Base-by-base conservation (phyloP, 2,113 vertebrate genomes). In the Zosterops borbonicus region DNA sequence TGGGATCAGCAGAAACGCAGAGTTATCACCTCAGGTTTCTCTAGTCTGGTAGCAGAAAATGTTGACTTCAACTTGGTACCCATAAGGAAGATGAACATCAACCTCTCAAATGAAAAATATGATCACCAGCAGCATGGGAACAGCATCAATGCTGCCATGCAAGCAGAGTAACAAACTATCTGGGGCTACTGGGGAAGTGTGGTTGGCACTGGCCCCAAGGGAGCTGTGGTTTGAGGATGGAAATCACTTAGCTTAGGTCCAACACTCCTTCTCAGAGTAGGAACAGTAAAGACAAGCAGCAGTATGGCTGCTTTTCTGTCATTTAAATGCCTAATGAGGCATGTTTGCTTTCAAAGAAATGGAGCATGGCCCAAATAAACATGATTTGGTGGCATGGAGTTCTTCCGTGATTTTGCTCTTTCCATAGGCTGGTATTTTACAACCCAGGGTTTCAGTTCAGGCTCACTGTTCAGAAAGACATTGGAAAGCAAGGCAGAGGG, bases 401-500 rank as follows among this genome's bases (percentile, higher is more conserved):
- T 71, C n/a, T 71, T 44, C 52, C 1, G 3, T 39, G 31, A 49
- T 71, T 88, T 83, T 56, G 17, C 14, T 67, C 20, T 80, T 90
- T 55, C 27, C 46, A 47, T 35, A 31, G 29, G 41, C 44, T 59
- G 15, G 6, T 63, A 55, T 83, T 91, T 92, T 81, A 59, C 46
- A 85, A 64, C 18, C 5, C n/a, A 33, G 37, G 18, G 47, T 80
- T 92, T 95, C 59, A 49, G 39, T 81, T 86, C 73, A 82, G 60
- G 47, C 42, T 56, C 49, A 33, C 25, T 21, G 18, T 27, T 89
- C 58, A 89, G 75, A 81, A 86, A 74, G 27, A 71, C 28, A 33
- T 49, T 88, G 89, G 52, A 83, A 90, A 92, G 63, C 21, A 46
- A 71, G 27, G 65, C 83, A 62, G 73, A 80, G n/a, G 28, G 73